Conservation (phyloP, 2,797 vertebrate species). For the Hyperoplus lanceolatus region DNA sequence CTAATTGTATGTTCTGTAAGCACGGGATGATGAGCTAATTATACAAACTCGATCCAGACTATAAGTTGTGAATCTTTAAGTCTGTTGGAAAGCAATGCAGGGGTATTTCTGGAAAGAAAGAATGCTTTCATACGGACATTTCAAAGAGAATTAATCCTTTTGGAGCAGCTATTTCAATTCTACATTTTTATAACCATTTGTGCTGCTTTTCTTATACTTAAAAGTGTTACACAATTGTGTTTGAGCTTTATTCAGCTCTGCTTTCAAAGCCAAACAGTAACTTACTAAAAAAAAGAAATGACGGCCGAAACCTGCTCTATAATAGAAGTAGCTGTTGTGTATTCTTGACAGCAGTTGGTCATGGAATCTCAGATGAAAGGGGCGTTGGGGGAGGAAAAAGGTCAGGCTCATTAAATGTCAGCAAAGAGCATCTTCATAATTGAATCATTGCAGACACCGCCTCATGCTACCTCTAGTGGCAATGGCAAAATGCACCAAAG, state of each 20-base stretch:
- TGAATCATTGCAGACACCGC: constrained; percentile 35
- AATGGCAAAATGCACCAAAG: no score
- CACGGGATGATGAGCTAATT: constrained; percentile 28
- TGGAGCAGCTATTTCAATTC: constrained; percentile 31
- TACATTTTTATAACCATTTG: neutral
- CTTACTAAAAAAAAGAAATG: constrained; percentile 28
- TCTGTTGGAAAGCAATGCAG: neutral
- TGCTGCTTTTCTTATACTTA: constrained; percentile 5
- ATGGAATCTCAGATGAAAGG: constrained; percentile 61
- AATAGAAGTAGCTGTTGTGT: constrained; percentile 47
- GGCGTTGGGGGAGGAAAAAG: constrained; percentile 68
- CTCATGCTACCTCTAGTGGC: no score
- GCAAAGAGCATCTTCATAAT: constrained; percentile 79
- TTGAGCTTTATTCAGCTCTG: constrained; percentile 32
- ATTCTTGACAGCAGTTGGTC: constrained; percentile 70
- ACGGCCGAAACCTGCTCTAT: constrained; percentile 26
- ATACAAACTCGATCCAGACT: constrained; percentile 2
- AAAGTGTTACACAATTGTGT: constrained; percentile 18
- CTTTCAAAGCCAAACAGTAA: constrained; percentile 30
- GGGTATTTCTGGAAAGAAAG: constrained; percentile 16
- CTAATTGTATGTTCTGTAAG: constrained; percentile 2
- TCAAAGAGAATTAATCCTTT: constrained; percentile 25
- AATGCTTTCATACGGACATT: neutral
- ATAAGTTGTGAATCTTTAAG: constrained; percentile 13
- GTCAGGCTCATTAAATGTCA: constrained; percentile 84